phyloP scores from a whole-genome alignment of 2,113 vertebrate genomes.

The Sinocyclocheilus grahami region DNA sequence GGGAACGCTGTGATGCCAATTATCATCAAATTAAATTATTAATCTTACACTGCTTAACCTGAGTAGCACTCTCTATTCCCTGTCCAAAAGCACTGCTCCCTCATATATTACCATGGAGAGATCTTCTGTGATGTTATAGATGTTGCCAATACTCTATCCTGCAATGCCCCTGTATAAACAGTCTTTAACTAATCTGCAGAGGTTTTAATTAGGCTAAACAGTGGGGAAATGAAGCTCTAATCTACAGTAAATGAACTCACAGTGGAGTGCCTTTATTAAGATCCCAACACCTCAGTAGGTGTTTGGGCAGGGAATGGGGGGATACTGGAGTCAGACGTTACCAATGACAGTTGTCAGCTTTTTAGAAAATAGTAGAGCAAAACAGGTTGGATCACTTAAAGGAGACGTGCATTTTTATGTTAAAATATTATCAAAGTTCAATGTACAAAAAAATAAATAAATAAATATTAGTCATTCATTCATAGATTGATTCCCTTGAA shows the following conservation, averaged over 20 bases:
- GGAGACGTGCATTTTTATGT: no score
- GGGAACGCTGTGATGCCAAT: neutral
- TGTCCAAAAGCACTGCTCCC: neutral
- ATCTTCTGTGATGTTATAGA: neutral
- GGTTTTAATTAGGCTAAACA: slow-evolving; percentile 55
- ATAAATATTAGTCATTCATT: no score
- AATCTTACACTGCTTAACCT: neutral
- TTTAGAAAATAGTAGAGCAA: neutral
- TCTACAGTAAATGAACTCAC: slow-evolving; percentile 55
- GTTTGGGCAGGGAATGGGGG: neutral
- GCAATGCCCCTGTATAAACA: slow-evolving; percentile 42
- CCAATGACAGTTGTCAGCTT: slow-evolving; percentile 17
- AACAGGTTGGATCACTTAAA: no score
- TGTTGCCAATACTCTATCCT: neutral
- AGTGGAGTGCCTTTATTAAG: slow-evolving; percentile 27
- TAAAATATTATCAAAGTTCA: no score
- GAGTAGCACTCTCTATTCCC: neutral
- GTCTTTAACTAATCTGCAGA: slow-evolving; percentile 50
- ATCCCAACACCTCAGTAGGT: neutral
- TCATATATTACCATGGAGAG: neutral
- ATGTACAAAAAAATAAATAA: no score
- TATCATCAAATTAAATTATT: slow-evolving; percentile 13
- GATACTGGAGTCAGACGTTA: neutral
- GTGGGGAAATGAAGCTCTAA: slow-evolving; percentile 46
- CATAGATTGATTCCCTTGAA: no score